Evolutionary conservation across 2,888 invertebrate species (phyloP).

Genomic region (Amphipyra berbera): DNA sequence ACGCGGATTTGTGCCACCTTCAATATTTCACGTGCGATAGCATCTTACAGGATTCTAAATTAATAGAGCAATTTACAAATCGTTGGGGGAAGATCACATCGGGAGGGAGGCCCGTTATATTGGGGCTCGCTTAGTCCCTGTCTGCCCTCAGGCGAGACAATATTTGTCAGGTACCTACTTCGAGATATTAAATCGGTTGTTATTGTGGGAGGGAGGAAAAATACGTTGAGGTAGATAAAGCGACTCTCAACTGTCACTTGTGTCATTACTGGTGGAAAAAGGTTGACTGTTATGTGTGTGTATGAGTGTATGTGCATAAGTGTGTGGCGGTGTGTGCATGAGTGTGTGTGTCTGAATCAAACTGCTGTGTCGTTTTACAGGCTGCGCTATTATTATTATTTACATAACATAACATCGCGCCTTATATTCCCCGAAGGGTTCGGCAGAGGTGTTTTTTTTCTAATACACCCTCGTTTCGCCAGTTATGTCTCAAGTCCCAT

Average conservation of each 20-base stretch:
- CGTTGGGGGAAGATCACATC: conserved; percentile 64
- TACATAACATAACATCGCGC: no score
- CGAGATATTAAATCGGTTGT: conserved; percentile 53
- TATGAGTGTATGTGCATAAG: no score
- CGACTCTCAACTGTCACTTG: conserved; percentile 18
- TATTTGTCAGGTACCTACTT: conserved; percentile 50
- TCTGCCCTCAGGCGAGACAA: conserved; percentile 30
- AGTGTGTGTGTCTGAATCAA: conserved; percentile 1
- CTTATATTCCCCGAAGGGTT: no score
- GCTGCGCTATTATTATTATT: no score
- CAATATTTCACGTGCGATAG: conserved; percentile 71
- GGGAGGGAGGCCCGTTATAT: conserved; percentile 14
- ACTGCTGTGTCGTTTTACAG: no score
- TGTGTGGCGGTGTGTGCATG: no score
- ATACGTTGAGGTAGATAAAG: conserved; percentile 44
- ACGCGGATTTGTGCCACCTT: conserved; percentile 33
- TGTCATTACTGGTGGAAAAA: conserved; percentile 21
- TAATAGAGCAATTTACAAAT: conserved; percentile 78
- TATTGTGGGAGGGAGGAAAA: conserved; percentile 48
- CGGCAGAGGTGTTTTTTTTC: no score
- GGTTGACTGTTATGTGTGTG: no score
- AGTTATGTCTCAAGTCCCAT: no score
- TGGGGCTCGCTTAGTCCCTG: conserved; percentile 31
- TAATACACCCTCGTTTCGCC: no score
- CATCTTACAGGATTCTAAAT: conserved; percentile 67